Conservation (phyloP, 92 coral and sea anemone species). For the Palythoa caribaeorum region DNA sequence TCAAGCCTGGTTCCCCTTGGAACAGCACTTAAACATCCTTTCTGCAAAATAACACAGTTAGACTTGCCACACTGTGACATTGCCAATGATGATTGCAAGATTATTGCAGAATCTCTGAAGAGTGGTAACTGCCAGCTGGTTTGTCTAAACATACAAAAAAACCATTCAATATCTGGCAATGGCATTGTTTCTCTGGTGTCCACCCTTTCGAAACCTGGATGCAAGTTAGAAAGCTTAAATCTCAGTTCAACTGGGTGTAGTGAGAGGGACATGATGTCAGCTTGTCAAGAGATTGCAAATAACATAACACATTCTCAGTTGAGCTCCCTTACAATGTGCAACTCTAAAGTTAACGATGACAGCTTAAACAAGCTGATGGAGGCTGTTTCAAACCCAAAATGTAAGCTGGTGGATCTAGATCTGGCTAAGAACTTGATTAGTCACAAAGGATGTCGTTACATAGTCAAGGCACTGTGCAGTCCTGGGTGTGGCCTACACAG, state of each 20-base stretch:
- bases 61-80: conserved; percentile 24
- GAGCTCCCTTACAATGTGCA: background rate
- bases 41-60: conserved; percentile 18
- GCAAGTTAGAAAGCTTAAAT: conserved; percentile 16
- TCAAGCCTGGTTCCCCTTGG: conserved; percentile 55
- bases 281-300: background rate
- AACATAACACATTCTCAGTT: conserved; percentile 7
- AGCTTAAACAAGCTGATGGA: background rate
- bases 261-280: background rate
- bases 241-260: conserved; percentile 25
- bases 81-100: background rate
- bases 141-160: conserved; percentile 2
- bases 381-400: conserved; percentile 17
- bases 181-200: conserved; percentile 26
- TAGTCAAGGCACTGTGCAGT: conserved; percentile 29
- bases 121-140: background rate
- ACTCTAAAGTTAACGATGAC: conserved; percentile 3
- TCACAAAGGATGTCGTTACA: conserved; percentile 29
- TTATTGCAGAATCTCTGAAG: conserved; percentile 12
- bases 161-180: background rate
- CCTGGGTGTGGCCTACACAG: background rate
- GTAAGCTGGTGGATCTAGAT: conserved; percentile 1
- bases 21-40: conserved; percentile 41
- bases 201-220: conserved; percentile 8
- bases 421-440: conserved; percentile 12